Evolutionary conservation across 30 jellyfish, hydroid and myxozoan genomes (phyloP).

Genomic region (Sanderia malayensis): DNA sequence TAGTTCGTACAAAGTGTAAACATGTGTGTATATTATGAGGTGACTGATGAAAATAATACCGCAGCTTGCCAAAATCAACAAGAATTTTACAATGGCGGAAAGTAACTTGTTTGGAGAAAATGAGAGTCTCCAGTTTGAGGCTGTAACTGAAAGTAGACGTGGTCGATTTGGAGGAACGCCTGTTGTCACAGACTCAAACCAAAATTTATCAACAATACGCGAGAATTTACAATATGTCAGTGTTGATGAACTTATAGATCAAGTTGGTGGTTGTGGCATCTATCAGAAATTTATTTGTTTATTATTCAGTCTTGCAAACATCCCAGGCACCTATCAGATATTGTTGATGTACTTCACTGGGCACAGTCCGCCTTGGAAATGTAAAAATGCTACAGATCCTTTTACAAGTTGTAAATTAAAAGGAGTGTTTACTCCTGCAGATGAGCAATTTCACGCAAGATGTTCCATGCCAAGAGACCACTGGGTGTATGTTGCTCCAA

Average conservation of each 20-base stretch:
- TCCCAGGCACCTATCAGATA: constrained; percentile 54
- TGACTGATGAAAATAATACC: too few species aligned
- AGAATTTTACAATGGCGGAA: too few species aligned
- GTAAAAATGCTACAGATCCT: constrained; percentile 37
- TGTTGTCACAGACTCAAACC: not conserved
- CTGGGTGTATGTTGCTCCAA: constrained; percentile 60
- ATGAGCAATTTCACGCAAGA: constrained; percentile 39
- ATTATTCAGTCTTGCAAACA: constrained; percentile 21
- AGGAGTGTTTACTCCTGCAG: constrained; percentile 37
- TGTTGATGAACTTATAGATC: constrained; percentile 50
- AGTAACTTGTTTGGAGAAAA: too few species aligned
- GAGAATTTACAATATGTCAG: too few species aligned
- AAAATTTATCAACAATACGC: not conserved
- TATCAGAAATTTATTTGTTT: constrained; percentile 48
- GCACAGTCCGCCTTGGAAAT: constrained; percentile 81
- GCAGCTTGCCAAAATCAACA: too few species aligned
- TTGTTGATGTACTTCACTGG: constrained; percentile 80
- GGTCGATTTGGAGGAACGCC: too few species aligned
- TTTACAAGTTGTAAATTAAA: constrained; percentile 11
- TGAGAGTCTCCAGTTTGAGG: too few species aligned
- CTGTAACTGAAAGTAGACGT: too few species aligned
- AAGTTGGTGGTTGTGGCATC: constrained; percentile 79
- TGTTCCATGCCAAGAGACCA: constrained; percentile 53
- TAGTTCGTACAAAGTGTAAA: too few species aligned
- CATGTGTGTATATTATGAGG: too few species aligned